A percentile compares a stretch with the other conserved stretches of the same genome.
phyloP scores from a whole-genome alignment of 2,888 invertebrate species.

The Macropis europaea region DNA sequence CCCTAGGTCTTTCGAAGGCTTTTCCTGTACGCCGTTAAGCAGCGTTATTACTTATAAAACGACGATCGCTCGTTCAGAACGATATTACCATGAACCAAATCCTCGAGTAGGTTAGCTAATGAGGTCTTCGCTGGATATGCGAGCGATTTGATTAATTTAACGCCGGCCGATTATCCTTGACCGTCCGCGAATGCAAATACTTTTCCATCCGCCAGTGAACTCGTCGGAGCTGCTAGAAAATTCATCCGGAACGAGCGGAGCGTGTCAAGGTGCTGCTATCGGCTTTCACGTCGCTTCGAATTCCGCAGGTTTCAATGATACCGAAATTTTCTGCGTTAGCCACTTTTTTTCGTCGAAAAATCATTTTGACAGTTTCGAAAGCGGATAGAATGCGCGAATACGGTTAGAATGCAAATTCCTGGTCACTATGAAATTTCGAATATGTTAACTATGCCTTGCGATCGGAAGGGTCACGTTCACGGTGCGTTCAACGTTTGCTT shows the following conservation, averaged over 20 bases:
- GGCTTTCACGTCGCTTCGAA: conserved; percentile 3
- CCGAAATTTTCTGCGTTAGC: no score
- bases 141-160: no score
- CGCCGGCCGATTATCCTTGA: conserved; percentile 23
- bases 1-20: not conserved
- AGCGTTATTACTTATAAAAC: not conserved
- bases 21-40: not conserved
- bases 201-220: not conserved
- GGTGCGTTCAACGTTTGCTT: no score
- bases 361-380: no score
- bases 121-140: not conserved
- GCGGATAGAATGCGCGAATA: no score
- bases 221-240: conserved; percentile 7
- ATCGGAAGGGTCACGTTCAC: no score
- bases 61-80: conserved; percentile 10
- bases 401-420: no score
- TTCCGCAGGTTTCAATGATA: no score
- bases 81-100: conserved; percentile 16
- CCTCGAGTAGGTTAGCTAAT: not conserved
- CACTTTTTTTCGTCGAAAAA: no score
- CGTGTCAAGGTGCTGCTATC: conserved; percentile 33
- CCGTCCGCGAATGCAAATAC: conserved; percentile 9
- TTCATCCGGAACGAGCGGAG: conserved; percentile 19
- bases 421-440: no score
- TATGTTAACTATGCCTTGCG: no score